Percentiles rank a stretch among this genome's conserved stretches.
phyloP scores from a whole-genome alignment of 1,140 invertebrate genomes.

The Metaphire vulgaris region DNA sequence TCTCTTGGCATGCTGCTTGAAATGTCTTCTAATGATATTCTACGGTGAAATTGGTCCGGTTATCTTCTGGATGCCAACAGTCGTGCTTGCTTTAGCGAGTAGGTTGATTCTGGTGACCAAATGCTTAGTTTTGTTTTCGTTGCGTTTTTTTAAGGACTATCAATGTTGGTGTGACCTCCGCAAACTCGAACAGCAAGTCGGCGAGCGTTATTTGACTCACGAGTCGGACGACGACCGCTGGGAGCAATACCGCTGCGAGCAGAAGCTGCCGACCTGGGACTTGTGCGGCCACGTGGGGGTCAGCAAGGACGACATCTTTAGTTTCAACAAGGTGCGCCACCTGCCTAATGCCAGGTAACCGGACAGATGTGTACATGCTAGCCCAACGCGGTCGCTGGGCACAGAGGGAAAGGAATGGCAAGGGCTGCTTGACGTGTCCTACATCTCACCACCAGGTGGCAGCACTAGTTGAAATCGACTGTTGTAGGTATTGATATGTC shows the following conservation, averaged over 20 bases:
- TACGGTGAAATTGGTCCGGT: background rate
- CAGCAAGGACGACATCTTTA: constrained; percentile 15
- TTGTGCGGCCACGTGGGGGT: constrained; percentile 24
- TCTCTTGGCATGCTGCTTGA: background rate
- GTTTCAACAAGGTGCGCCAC: constrained; percentile 14
- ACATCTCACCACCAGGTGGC: too few species aligned
- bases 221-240: constrained; percentile 91
- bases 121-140: background rate
- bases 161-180: constrained; percentile 91
- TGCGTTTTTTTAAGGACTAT: constrained; percentile 65
- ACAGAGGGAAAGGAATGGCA: too few species aligned
- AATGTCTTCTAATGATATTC: background rate
- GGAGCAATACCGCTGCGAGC: constrained; percentile 59
- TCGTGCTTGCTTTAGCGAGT: background rate
- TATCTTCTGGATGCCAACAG: background rate
- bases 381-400: too few species aligned
- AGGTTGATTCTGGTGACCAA: background rate
- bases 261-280: constrained; percentile 46
- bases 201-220: constrained; percentile 83
- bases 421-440: too few species aligned
- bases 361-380: too few species aligned
- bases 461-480: too few species aligned
- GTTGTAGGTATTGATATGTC: too few species aligned
- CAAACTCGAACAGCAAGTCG: constrained; percentile 74
- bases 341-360: background rate